Evolutionary conservation across 1,140 invertebrate species (phyloP), one percentile per base, ranked within the genome.

Genomic region (Drosophila punjabiensis): DNA sequence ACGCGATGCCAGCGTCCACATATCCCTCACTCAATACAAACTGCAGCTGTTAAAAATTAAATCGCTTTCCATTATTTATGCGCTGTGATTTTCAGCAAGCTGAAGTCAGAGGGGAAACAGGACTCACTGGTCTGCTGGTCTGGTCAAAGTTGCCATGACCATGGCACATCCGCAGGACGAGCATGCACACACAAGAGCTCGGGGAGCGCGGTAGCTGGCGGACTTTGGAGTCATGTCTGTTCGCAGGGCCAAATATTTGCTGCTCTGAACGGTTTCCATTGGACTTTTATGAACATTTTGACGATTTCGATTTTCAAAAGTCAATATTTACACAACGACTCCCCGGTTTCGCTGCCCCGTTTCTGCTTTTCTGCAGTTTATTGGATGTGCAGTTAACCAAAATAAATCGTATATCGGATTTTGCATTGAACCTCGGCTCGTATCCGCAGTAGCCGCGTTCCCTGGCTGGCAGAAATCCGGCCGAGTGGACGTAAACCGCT

Each of bases 351-450:
- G 8, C 14, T 10, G 5, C 20, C 28, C 37, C 16, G 11, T 3
- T 3, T 9, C 33, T 33, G 53, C 50, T 62, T 65, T 61, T 59
- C 70, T 64, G 79, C 55, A 85, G 81, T 90, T 89, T 89, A 89
- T 89, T 89, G 86, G 86, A 82, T 90, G 86, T 89, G 85, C 85
- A 89, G 85, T 82, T 89, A 85, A 82, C 85, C 85, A 89, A 89
- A 89, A 87, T 89, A 89, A 89, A 89, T 90, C 86, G 86, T 77
- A 89, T 85, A 85, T 89, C 79, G 81, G 61, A 76, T 79, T 82
- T 73, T 73, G 61, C 76, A 79, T 65, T 53, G 67, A 47, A 33
- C 56, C 59, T 30, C 24, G 18, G n/a, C 52, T 59, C 33, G 67
- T 16, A 37, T 37, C 53, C 53, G n/a, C 53, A 33, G 33, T 24